Percentiles rank a stretch among this genome's conserved stretches.
Conservation (phyloP, 2,113 vertebrate genomes). For the Nothobranchius kuhntae region DNA sequence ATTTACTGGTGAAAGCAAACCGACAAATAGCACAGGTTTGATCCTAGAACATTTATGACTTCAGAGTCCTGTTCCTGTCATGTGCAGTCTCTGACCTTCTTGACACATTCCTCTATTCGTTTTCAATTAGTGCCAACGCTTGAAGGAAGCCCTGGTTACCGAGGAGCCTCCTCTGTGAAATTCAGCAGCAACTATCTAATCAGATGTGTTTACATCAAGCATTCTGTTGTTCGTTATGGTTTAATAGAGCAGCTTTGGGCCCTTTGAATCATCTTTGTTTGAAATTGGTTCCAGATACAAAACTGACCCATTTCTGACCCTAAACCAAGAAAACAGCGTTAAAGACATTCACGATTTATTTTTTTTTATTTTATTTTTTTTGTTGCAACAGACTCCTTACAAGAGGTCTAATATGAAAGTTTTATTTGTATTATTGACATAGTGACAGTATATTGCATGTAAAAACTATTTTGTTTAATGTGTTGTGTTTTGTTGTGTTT, state of each 20-base stretch:
- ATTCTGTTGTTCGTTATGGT: background rate
- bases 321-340: background rate
- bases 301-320: slow-evolving; percentile 14
- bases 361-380: slow-evolving; percentile 1
- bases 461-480: no score
- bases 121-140: slow-evolving; percentile 74
- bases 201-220: slow-evolving; percentile 42
- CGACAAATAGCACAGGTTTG: slow-evolving; percentile 19
- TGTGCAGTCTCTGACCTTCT: slow-evolving; percentile 47
- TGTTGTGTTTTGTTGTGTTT: slow-evolving; percentile 52
- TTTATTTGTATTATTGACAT: no score
- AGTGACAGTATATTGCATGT: no score
- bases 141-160: slow-evolving; percentile 48
- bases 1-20: background rate
- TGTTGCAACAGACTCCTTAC: background rate
- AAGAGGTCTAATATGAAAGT: no score
- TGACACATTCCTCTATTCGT: slow-evolving; percentile 72
- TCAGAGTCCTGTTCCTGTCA: slow-evolving; percentile 18
- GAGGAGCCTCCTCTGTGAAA: slow-evolving; percentile 51
- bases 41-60: slow-evolving; percentile 20
- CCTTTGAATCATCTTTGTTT: slow-evolving; percentile 6
- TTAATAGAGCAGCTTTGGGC: background rate
- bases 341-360: background rate
- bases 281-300: background rate
- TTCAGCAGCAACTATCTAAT: slow-evolving; percentile 74